Evolutionary conservation across 92 coral and sea anemone species (phyloP), one percentile per base, ranked within the genome.

Genomic region (Porites divaricata): DNA sequence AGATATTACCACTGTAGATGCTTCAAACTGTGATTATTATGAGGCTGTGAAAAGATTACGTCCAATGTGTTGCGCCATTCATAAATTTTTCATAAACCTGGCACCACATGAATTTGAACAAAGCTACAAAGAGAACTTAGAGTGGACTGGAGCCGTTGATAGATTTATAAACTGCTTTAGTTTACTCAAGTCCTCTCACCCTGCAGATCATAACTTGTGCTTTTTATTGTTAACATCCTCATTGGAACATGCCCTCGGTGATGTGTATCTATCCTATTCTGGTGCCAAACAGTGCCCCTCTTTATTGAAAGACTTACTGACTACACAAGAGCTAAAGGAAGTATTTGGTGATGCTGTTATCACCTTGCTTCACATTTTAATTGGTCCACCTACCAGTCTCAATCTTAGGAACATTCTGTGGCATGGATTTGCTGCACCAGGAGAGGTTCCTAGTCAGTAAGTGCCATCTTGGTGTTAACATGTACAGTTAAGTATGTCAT

Each of bases 351-450:
- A 89, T 49, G 66, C 83, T 64, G 90, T 86, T 6, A 77, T 93
- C 35, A 52, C 81, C 23, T 86, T 91, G 62, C 87, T 94, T 16
- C 91, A 85, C 65, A 85, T 92, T 41, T 79, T 93, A 25, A 93
- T 95, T 53, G 99, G 99, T 41, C 94, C 99, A 13, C 98, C 99
- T 9, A 70, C 85, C 25, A 91, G 98, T 35, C 85, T 96, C 16
- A 96, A 96, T 86, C 92, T 96, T 12, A 84, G 99, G 67, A 96
- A 96, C 88, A 78, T 96, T 24, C 78, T 92, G 21, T 96, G 99
- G 99, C 99, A 96, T 94, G 99, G 99, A 8, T 96, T 96, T 89
- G 83, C 75, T 22, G 90, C 95, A 13, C 95, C 91, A 3, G 84
- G 86, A 66, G 99, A 96, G 77, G 80, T 92, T 52, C 92, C 93